phyloP scores from a whole-genome alignment of 35 echinoderm and acorn worm genomes.

The Stichopus chloronotus region DNA sequence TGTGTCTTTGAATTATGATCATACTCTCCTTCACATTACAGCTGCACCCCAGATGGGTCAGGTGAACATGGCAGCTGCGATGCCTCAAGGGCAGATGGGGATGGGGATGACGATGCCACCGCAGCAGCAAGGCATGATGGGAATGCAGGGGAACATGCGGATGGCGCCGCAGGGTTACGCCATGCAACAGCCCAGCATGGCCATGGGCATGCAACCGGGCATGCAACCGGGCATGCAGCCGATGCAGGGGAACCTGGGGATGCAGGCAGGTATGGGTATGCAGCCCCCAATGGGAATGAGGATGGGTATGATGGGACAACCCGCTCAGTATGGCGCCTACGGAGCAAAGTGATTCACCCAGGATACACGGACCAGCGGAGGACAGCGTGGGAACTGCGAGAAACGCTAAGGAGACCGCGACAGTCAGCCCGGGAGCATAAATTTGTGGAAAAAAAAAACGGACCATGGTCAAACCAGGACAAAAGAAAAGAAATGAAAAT shows the following conservation, averaged over 20 bases:
- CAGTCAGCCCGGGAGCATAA: too few relatives aligned
- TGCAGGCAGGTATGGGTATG: constrained; percentile 37
- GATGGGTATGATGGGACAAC: constrained; percentile 24
- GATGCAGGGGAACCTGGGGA: constrained; percentile 29
- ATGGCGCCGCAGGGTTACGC: constrained; percentile 39
- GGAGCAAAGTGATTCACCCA: constrained; percentile 3
- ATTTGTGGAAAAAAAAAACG: not conserved
- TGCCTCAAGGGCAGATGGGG: constrained; percentile 42
- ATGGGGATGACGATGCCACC: constrained; percentile 40
- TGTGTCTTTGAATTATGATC: not conserved
- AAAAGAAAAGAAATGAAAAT: not conserved
- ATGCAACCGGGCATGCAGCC: constrained; percentile 50
- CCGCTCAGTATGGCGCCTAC: constrained; percentile 36
- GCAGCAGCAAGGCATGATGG: constrained; percentile 60
- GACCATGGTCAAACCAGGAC: not conserved
- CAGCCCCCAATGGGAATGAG: not conserved
- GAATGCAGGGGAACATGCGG: constrained; percentile 79
- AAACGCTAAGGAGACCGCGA: not conserved
- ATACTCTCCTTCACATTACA: not conserved
- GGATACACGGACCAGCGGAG: not conserved
- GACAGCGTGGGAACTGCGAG: not conserved
- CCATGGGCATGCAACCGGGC: constrained; percentile 1
- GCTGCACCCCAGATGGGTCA: constrained; percentile 62
- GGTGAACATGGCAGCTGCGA: constrained; percentile 72
- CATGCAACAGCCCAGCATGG: constrained; percentile 25